These are phyloP conservation scores for Drosophila trichaetosa DNA, from an alignment of 2,888 invertebrate genomes.

Conservation along the genomic window DNA sequence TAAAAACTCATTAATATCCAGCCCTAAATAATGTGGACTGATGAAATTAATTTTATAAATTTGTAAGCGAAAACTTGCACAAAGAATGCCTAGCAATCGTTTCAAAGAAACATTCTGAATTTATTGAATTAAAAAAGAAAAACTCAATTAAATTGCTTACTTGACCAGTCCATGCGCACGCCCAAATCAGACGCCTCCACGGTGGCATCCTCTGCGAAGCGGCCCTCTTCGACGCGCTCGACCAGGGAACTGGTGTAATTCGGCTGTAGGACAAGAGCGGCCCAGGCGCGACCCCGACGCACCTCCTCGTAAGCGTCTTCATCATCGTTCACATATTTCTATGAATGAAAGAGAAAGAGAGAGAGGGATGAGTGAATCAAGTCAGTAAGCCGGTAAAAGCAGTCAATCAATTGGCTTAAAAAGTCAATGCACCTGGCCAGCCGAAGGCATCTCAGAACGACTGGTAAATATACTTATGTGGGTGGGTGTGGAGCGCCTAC, in stretches of 20 bases:
- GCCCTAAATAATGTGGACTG: background rate
- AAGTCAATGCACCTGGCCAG: slow-evolving; percentile 49
- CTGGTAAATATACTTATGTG: slow-evolving; percentile 6
- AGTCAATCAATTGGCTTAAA: slow-evolving; percentile 68
- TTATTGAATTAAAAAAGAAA: background rate
- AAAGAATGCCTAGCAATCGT: background rate
- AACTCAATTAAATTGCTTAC: slow-evolving; percentile 86
- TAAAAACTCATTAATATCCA: background rate
- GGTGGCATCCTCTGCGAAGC: slow-evolving; percentile 87
- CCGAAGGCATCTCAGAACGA: background rate
- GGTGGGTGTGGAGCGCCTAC: slow-evolving; percentile 3
- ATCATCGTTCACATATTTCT: slow-evolving; percentile 87
- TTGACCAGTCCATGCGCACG: slow-evolving; percentile 93
- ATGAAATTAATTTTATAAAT: background rate
- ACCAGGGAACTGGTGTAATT: slow-evolving; percentile 91
- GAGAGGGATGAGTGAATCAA: slow-evolving; percentile 3
- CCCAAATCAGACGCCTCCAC: slow-evolving; percentile 88
- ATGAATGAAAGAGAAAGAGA: background rate
- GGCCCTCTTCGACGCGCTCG: slow-evolving; percentile 87
- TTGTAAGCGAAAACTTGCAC: background rate
- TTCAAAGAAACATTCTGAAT: background rate
- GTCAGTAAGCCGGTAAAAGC: slow-evolving; percentile 1
- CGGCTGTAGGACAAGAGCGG: slow-evolving; percentile 89
- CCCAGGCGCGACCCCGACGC: slow-evolving; percentile 90
- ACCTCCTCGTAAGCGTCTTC: slow-evolving; percentile 89